Percentiles rank a stretch among this genome's conserved stretches.
phyloP scores from a whole-genome alignment of 2,797 vertebrate species.

The Rhabdophis nuchalis region DNA sequence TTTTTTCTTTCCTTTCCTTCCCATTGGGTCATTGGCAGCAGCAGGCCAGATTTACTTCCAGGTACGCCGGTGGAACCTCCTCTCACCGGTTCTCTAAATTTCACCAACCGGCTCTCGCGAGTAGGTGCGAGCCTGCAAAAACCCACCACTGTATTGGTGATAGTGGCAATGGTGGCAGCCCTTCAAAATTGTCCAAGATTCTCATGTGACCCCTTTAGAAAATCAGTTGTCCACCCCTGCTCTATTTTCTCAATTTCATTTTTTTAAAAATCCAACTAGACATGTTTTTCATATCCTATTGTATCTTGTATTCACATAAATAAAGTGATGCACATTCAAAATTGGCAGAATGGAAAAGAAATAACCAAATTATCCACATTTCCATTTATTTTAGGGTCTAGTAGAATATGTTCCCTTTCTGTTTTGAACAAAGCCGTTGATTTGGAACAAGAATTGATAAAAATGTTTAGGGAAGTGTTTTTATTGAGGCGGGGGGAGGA shows the following conservation, averaged over 20 bases:
- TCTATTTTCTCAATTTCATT: neutral
- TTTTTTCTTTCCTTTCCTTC: too few relatives aligned
- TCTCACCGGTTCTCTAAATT: too few relatives aligned
- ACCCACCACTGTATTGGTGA: too few relatives aligned
- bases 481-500: neutral
- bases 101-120: too few relatives aligned
- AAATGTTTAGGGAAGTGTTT: neutral
- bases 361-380: neutral
- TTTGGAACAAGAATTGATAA: neutral
- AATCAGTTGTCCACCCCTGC: neutral
- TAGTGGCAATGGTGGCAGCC: neutral
- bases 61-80: too few relatives aligned
- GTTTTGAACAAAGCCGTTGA: neutral
- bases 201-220: neutral
- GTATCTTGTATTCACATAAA: neutral
- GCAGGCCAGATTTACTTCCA: too few relatives aligned
- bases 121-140: too few relatives aligned
- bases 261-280: neutral
- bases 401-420: constrained; percentile 1
- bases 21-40: too few relatives aligned
- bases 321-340: neutral
- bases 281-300: neutral
- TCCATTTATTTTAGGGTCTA: neutral
- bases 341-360: neutral
- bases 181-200: neutral